A percentile compares a stretch with the other conserved stretches of the same genome.
Evolutionary conservation across 1,140 invertebrate genomes (phyloP).

Genomic region (Leguminivora glycinivorella): DNA sequence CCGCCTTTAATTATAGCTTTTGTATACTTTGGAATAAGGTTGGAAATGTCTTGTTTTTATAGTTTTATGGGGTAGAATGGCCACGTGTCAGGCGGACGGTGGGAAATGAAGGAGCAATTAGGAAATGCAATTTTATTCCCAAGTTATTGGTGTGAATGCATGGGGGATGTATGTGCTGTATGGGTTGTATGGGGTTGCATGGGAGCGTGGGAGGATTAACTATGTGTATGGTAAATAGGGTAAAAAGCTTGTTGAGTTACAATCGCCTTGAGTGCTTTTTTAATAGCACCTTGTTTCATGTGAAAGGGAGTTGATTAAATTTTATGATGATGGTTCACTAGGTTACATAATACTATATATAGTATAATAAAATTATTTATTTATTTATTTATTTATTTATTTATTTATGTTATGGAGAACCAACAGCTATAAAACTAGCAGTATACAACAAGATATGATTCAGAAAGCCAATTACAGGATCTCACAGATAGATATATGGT

Average conservation of each 20-base stretch:
- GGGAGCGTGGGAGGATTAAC: constrained; percentile 50
- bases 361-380: neutral
- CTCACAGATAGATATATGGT: too few species aligned
- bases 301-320: neutral
- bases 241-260: constrained; percentile 9
- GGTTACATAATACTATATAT: neutral
- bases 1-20: neutral
- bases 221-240: constrained; percentile 29
- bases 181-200: constrained; percentile 37
- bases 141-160: constrained; percentile 53
- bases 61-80: constrained; percentile 44
- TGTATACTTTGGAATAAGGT: neutral
- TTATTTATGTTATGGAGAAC: too few species aligned
- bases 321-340: neutral
- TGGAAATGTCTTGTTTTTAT: constrained; percentile 30
- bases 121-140: constrained; percentile 66
- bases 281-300: neutral
- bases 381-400: too few species aligned
- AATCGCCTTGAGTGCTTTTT: constrained; percentile 17
- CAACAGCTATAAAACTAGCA: too few species aligned
- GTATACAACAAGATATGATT: too few species aligned
- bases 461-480: too few species aligned
- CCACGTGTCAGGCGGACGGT: constrained; percentile 70
- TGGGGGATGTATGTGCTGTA: constrained; percentile 37
- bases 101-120: constrained; percentile 68